Evolutionary conservation across 2,888 invertebrate species (phyloP).

Genomic region (Lithophane ornitopus): DNA sequence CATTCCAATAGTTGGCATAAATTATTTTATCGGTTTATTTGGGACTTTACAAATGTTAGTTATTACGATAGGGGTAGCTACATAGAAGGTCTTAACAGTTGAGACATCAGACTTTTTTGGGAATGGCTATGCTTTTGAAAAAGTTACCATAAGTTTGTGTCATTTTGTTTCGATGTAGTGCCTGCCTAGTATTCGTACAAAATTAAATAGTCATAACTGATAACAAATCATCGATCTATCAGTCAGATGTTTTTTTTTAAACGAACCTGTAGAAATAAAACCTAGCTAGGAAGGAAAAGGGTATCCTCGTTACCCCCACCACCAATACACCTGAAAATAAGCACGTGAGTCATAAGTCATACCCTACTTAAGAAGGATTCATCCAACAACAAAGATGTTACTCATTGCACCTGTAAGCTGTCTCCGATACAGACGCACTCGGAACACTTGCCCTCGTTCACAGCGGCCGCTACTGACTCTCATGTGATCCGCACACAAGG

Average conservation of each 20-base stretch:
- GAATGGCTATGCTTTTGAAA: not conserved
- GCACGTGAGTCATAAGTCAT: not conserved
- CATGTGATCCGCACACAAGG: not conserved
- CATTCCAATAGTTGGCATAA: constrained; percentile 26
- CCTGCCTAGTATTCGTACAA: not conserved
- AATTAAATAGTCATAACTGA: not conserved
- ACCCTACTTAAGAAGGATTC: not conserved
- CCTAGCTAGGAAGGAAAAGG: not conserved
- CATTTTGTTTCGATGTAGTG: not conserved
- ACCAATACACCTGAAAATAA: not conserved
- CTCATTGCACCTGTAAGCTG: constrained; percentile 16
- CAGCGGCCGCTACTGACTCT: not conserved
- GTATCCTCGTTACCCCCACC: not conserved
- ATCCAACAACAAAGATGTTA: constrained; percentile 6
- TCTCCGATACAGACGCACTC: not conserved
- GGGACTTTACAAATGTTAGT: constrained; percentile 15
- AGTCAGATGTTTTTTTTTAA: not conserved
- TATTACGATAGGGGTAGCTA: not conserved
- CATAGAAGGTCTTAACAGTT: not conserved
- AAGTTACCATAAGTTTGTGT: not conserved
- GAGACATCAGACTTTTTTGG: not conserved
- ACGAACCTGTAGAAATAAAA: not conserved
- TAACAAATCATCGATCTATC: not conserved
- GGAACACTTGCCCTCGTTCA: not conserved
- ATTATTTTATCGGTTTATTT: constrained; percentile 30